A percentile compares a stretch with the other conserved stretches of the same genome.
phyloP scores from a whole-genome alignment of 2,113 vertebrate genomes.

The Clarias gariepinus region DNA sequence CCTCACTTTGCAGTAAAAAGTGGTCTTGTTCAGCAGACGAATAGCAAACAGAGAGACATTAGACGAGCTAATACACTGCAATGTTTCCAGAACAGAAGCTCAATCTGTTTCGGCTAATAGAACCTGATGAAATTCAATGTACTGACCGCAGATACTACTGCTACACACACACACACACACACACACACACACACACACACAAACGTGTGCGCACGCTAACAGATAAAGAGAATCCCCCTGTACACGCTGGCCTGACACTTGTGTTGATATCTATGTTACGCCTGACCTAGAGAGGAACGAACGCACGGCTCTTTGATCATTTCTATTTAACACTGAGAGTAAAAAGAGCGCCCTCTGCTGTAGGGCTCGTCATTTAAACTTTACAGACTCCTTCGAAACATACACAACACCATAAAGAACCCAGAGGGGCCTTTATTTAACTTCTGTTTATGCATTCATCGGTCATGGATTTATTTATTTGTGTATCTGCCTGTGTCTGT shows the following conservation, averaged over 20 bases:
- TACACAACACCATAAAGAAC: too few relatives aligned
- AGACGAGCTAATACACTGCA: conserved; percentile 60
- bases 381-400: too few relatives aligned
- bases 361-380: too few relatives aligned
- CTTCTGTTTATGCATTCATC: neutral
- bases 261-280: neutral
- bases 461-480: neutral
- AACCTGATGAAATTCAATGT: conserved; percentile 62
- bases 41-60: conserved; percentile 64
- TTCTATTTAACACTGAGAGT: too few relatives aligned
- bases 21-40: conserved; percentile 68
- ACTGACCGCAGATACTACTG: conserved; percentile 40
- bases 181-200: conserved; percentile 23
- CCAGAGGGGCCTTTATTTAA: too few relatives aligned
- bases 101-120: conserved; percentile 61
- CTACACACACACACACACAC: neutral
- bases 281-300: too few relatives aligned
- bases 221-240: neutral
- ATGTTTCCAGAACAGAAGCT: conserved; percentile 58
- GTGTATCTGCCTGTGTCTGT: neutral
- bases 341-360: too few relatives aligned
- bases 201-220: neutral
- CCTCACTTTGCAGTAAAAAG: conserved; percentile 70
- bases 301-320: too few relatives aligned
- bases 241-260: neutral